Conservation (phyloP, 2,888 invertebrate species). For the Aphidius colemani region DNA sequence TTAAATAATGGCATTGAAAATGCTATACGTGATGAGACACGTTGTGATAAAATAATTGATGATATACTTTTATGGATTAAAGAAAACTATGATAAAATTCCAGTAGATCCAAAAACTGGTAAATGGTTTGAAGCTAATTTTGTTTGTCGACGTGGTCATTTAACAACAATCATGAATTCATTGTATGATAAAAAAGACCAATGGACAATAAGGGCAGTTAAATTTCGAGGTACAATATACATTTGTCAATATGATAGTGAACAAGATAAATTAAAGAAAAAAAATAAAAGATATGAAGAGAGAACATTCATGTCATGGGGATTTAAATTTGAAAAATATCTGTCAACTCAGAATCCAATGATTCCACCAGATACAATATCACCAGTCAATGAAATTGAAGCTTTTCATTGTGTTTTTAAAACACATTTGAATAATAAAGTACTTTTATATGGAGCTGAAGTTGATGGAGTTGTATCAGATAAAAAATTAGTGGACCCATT, state of each 20-base stretch:
- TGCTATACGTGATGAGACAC: conserved; percentile 50
- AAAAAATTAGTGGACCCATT: conserved; percentile 36
- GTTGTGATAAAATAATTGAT: conserved; percentile 61
- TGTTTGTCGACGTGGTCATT: conserved; percentile 72
- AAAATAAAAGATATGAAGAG: conserved; percentile 62
- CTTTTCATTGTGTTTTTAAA: conserved; percentile 69
- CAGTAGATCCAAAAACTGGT: conserved; percentile 27
- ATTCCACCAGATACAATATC: conserved; percentile 61
- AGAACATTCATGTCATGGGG: conserved; percentile 70
- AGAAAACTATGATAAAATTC: conserved; percentile 46
- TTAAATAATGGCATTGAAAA: conserved; percentile 60
- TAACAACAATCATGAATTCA: conserved; percentile 70
- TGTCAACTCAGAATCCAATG: conserved; percentile 66
- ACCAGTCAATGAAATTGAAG: conserved; percentile 71
- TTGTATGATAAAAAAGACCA: conserved; percentile 72
- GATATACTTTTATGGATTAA: conserved; percentile 65
- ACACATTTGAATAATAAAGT: conserved; percentile 66
- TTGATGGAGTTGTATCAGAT: conserved; percentile 67
- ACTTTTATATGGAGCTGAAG: conserved; percentile 76
- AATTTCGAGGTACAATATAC: conserved; percentile 71
- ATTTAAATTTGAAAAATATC: conserved; percentile 77
- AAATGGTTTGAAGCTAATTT: conserved; percentile 61
- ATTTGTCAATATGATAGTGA: conserved; percentile 71
- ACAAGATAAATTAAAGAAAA: conserved; percentile 59
- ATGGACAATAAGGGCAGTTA: conserved; percentile 73